Evolutionary conservation across 2,113 vertebrate genomes (phyloP).

Genomic region (Protomyctophum bolini): DNA sequence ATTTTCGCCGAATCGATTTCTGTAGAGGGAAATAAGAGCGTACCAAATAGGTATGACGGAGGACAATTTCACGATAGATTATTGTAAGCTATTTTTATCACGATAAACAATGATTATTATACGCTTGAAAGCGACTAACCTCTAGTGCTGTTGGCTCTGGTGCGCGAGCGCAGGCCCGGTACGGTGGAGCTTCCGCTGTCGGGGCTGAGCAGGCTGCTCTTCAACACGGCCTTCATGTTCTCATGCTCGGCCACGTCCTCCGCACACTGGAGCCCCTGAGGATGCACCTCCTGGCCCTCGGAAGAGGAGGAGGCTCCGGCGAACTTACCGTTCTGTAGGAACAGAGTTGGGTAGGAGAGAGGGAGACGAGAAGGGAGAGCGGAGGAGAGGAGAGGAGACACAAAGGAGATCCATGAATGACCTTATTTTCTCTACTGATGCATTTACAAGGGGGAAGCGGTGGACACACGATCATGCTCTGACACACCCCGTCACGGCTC

Average conservation of each 20-base stretch:
- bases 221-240: slow-evolving; percentile 96
- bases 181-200: slow-evolving; percentile 75
- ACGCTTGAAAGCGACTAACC: slow-evolving; percentile 27
- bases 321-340: slow-evolving; percentile 88
- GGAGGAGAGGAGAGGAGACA: neutral
- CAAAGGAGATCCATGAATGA: neutral
- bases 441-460: neutral
- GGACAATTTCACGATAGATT: no score
- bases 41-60: no score
- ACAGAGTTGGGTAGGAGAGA: no score
- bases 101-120: no score
- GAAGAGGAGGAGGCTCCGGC: slow-evolving; percentile 75
- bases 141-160: slow-evolving; percentile 84
- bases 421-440: neutral
- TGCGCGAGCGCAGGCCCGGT: slow-evolving; percentile 86
- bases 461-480: neutral
- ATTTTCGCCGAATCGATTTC: no score
- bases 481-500: neutral
- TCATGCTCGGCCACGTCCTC: slow-evolving; percentile 91
- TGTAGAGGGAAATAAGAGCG: no score
- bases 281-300: slow-evolving; percentile 75
- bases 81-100: no score
- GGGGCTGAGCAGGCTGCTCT: slow-evolving; percentile 69
- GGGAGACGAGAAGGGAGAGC: no score
- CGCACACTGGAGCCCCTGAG: slow-evolving; percentile 83